phyloP scores from a whole-genome alignment of 2,113 vertebrate genomes.

The Seriola dumerili region DNA sequence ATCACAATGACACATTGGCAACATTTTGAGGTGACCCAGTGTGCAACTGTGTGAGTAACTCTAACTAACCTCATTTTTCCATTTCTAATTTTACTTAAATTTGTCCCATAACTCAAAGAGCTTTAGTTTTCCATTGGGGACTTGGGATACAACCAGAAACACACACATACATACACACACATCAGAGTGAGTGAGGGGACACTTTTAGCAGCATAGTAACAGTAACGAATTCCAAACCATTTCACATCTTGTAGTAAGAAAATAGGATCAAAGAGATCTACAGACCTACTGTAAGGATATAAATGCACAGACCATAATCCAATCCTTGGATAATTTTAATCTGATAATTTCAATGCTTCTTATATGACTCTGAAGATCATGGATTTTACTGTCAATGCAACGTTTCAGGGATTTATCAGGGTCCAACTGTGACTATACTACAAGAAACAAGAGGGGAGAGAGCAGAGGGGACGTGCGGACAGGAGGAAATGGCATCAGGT shows the following conservation, averaged over 20 bases:
- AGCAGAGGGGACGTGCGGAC: neutral
- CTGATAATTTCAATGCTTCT: neutral
- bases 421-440: neutral
- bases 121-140: neutral
- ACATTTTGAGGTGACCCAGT: neutral
- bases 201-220: neutral
- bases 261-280: neutral
- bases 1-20: neutral
- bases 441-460: neutral
- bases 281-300: neutral
- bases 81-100: neutral
- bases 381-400: neutral
- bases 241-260: neutral
- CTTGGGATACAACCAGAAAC: neutral
- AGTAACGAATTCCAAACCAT: neutral
- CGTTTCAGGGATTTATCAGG: neutral
- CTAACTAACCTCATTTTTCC: neutral
- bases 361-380: neutral
- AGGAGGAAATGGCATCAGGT: neutral
- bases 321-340: too few relatives aligned
- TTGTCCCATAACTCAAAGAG: neutral
- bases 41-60: neutral
- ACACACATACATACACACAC: neutral
- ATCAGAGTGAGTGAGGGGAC: neutral
- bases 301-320: neutral